Evolutionary conservation across 2,797 vertebrate species (phyloP).

Genomic region (Enoplosus armatus): DNA sequence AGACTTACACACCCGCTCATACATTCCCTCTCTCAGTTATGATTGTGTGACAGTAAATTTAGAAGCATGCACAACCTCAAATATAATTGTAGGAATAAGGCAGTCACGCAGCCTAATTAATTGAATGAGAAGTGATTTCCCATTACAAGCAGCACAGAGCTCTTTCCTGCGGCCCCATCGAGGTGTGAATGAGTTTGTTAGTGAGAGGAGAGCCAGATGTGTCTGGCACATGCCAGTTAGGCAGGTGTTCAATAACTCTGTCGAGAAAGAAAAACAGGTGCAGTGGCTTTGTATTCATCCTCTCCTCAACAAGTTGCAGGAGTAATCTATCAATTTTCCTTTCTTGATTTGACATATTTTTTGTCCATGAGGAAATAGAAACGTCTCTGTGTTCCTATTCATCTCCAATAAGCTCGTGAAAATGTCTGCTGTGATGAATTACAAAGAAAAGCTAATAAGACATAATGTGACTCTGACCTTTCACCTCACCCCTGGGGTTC

Average conservation of each 20-base stretch:
- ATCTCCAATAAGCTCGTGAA: slow-evolving; percentile 9
- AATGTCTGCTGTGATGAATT: slow-evolving; percentile 34
- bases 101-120: slow-evolving; percentile 46
- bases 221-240: slow-evolving; percentile 40
- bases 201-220: slow-evolving; percentile 59
- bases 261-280: not conserved
- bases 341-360: slow-evolving; percentile 25
- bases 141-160: slow-evolving; percentile 1
- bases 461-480: slow-evolving; percentile 55
- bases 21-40: not conserved
- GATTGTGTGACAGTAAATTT: not conserved
- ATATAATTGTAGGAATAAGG: slow-evolving; percentile 12
- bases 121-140: slow-evolving; percentile 37
- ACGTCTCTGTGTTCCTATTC: slow-evolving; percentile 28
- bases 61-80: slow-evolving; percentile 9
- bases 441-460: slow-evolving; percentile 41
- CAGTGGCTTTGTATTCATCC: slow-evolving; percentile 7
- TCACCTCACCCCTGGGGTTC: slow-evolving; percentile 57
- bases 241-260: slow-evolving; percentile 35
- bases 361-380: slow-evolving; percentile 4
- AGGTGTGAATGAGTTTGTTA: slow-evolving; percentile 55
- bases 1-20: not conserved
- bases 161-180: slow-evolving; percentile 16
- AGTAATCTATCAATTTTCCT: slow-evolving; percentile 34
- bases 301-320: slow-evolving; percentile 2